Evolutionary conservation across 2,888 invertebrate genomes (phyloP), one percentile per base, ranked within the genome.

Genomic region (Chirona hameri): DNA sequence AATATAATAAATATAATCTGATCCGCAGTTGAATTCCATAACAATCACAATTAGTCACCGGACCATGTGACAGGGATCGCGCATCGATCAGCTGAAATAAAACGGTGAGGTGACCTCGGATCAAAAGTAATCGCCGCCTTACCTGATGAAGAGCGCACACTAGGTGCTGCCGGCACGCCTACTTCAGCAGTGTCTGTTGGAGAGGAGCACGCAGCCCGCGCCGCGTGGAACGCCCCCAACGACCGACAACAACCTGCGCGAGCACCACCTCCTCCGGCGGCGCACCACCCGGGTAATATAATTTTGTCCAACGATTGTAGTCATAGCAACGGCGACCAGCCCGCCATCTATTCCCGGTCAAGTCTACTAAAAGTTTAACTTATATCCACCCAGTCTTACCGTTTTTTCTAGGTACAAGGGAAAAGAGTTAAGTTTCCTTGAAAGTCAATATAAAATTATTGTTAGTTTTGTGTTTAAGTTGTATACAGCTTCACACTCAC

Each of bases 271-370:
- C 31, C 31, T 31, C 29, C 72, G 18, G 31, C 31, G 31, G 31
- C 72, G 72, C 72, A 15, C 72, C 72, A 18, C 18, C 31, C 27
- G 31, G 31, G 31, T 18, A 72, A 72, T 72, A 69, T 2, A 72
- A 72, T 72, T 72, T 72, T 72, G 72, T 72, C 31, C 72, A 31
- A 31, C 72, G 72, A 72, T 31, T 31, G 72, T 72, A 14, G 72
- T 18, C 72, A 72, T 72, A 31, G 72, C 29, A 72, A 72, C 72
- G 7, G 4, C 72, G 72, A 29, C 7, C 7, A 5, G 15, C 4
- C 27, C 18, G 72, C 18, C 72, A 72, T 72, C 72, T 72, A 72
- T 29, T 27, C 29, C 14, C 10, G 15, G 29, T 31, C 27, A 1
- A 7, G 14, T 31, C 31, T 31, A 31, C 72, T 29, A 18, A 18